Percentiles rank a stretch among this genome's conserved stretches.
phyloP scores from a whole-genome alignment of 2,888 invertebrate genomes.

The Byasa hedistus region DNA sequence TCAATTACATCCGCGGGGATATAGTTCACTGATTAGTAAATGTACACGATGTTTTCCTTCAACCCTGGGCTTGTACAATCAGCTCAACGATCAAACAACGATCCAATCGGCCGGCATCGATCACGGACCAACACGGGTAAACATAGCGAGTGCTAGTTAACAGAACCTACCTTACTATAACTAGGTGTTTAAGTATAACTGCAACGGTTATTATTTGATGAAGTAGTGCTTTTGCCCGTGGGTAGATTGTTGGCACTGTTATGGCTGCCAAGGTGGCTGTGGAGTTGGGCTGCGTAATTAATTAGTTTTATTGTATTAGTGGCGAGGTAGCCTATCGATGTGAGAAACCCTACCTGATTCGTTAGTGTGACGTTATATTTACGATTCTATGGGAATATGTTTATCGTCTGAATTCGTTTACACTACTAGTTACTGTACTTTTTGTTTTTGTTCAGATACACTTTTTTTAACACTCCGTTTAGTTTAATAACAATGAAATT shows the following conservation, averaged over 20 bases:
- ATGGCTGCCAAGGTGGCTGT: not conserved
- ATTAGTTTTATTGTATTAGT: constrained; percentile 53
- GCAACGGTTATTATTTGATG: not conserved
- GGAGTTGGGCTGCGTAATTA: constrained; percentile 46
- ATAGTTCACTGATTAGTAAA: too few species aligned
- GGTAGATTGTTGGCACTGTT: not conserved
- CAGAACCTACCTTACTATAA: not conserved
- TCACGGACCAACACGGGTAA: too few species aligned
- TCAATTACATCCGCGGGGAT: too few species aligned
- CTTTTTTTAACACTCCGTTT: too few species aligned
- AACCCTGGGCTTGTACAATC: too few species aligned
- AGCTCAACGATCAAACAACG: too few species aligned
- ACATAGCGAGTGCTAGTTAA: not conserved
- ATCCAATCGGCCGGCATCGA: too few species aligned
- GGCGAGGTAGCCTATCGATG: constrained; percentile 34
- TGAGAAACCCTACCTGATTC: constrained; percentile 40
- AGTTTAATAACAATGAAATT: too few species aligned
- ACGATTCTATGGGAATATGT: not conserved
- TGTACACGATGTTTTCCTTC: too few species aligned
- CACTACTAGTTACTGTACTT: too few species aligned
- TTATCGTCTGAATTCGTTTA: not conserved
- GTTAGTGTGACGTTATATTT: constrained; percentile 30
- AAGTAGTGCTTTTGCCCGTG: constrained; percentile 5
- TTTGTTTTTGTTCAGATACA: too few species aligned
- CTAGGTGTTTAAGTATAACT: not conserved